Evolutionary conservation across 1,140 invertebrate species (phyloP).

Genomic region (Formica exsecta): DNA sequence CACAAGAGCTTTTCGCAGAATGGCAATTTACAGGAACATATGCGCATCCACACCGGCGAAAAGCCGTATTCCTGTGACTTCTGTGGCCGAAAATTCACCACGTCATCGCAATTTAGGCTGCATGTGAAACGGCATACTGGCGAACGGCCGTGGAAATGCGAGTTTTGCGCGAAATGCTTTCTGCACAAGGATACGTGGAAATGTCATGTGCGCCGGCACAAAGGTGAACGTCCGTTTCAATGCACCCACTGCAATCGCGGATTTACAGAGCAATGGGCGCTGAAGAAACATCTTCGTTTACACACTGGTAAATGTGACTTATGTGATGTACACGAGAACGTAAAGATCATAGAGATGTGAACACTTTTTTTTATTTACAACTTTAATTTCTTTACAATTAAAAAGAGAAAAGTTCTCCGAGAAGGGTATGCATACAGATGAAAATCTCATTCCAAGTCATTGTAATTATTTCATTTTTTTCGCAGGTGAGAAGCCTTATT

Average conservation of each 20-base stretch:
- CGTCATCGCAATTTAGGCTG: slow-evolving; percentile 89
- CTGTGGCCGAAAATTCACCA: slow-evolving; percentile 91
- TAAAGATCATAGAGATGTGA: neutral
- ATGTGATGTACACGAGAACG: neutral
- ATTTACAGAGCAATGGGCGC: slow-evolving; percentile 90
- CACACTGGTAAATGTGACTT: slow-evolving; percentile 87
- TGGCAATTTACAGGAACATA: slow-evolving; percentile 88
- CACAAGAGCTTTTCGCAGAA: slow-evolving; percentile 89
- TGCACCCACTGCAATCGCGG: slow-evolving; percentile 88
- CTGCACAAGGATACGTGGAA: slow-evolving; percentile 90
- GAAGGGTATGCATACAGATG: neutral
- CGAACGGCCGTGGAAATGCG: slow-evolving; percentile 89
- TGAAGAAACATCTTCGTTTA: slow-evolving; percentile 89
- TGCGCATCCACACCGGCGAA: slow-evolving; percentile 89
- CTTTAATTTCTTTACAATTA: slow-evolving; percentile 21
- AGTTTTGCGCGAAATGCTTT: slow-evolving; percentile 89
- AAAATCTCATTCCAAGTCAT: neutral
- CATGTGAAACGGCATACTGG: slow-evolving; percentile 89
- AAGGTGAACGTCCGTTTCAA: slow-evolving; percentile 88
- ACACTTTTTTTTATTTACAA: neutral
- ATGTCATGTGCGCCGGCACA: slow-evolving; percentile 89
- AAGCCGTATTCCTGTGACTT: slow-evolving; percentile 89
- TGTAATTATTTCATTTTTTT: slow-evolving; percentile 37
- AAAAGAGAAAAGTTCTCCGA: neutral
- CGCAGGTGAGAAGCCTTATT: slow-evolving; percentile 92